Base-by-base conservation (phyloP, 2,797 vertebrate genomes). In the Agapornis canus region DNA sequence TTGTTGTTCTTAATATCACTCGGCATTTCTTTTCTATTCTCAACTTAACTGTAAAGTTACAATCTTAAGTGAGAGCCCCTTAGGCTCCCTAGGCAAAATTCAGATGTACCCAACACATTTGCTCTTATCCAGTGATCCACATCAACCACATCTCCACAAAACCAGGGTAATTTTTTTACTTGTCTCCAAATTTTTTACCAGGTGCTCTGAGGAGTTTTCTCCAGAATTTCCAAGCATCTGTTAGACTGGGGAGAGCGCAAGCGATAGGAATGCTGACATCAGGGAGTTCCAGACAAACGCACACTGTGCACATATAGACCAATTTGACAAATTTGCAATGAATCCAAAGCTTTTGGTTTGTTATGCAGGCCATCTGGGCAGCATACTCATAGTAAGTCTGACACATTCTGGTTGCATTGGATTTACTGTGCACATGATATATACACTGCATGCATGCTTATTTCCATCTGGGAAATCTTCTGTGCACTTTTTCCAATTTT, bases 361-460 rank as follows among this genome's bases (percentile, higher is more conserved):
- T 95, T 96, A 94, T 93, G 95, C 95, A 89, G 96, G 91, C 96
- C 96, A 96, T 96, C 96, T 95, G 96, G 96, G 86, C 92, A 96
- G 94, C 95, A 95, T 8, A 93, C 92, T 93, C 82, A 63, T 5
- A 96, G 86, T 29, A 93, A 94, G 96, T 96, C 96, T 96, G 89
- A 95, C 96, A 96, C 95, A 93, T 96, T 96, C 86, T 95, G 89
- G 29, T 32, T 82, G 78, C 91, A 90, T 80, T 16, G 56, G 68
- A 96, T 96, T 95, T 94, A 89, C 81, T 68, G 37, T 63, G 65
- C 73, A 69, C 90, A 86, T 68, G 69, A 96, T 94, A 88, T 42
- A 81, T 68, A 93, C 63, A 81, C 86, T 93, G 78, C 31, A 84
- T 85, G 81, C 54, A 94, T 69, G 77, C 87, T 94, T 93, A 92